Percentiles rank a stretch among this genome's conserved stretches.
phyloP scores from a whole-genome alignment of 2,888 invertebrate species.

The Drosophila nr. perissopoda region DNA sequence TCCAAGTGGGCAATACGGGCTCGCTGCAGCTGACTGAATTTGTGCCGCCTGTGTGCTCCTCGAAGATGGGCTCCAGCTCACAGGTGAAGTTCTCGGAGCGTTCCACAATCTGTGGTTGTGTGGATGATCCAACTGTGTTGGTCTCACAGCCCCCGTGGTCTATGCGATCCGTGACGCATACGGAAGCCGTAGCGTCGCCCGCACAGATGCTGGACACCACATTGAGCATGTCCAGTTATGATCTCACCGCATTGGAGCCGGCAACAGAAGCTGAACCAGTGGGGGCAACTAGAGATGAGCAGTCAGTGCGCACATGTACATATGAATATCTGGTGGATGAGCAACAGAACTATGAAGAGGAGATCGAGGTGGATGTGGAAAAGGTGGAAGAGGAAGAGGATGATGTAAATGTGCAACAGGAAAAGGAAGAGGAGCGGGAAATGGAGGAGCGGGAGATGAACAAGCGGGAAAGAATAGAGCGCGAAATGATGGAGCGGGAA shows the following conservation, averaged over 20 bases:
- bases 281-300: not conserved
- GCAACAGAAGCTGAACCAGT: slow-evolving; percentile 7
- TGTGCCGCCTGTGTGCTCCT: slow-evolving; percentile 77
- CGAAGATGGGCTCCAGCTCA: slow-evolving; percentile 64
- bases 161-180: not conserved
- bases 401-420: not conserved
- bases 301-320: not conserved
- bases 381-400: not conserved
- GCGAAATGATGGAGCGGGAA: not conserved
- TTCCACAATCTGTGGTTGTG: slow-evolving; percentile 73
- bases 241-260: slow-evolving; percentile 58
- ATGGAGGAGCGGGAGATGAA: not conserved
- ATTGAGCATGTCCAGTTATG: slow-evolving; percentile 81
- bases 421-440: not conserved
- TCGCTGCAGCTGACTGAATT: slow-evolving; percentile 61
- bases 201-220: slow-evolving; percentile 75
- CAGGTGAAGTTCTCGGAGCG: slow-evolving; percentile 74
- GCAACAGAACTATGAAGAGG: not conserved
- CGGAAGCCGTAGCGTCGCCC: not conserved
- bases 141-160: slow-evolving; percentile 8
- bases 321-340: slow-evolving; percentile 1
- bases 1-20: slow-evolving; percentile 30
- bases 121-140: slow-evolving; percentile 50
- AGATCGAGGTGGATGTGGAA: not conserved
- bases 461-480: not conserved